Percentiles rank a stretch among this genome's conserved stretches.
Evolutionary conservation across 2,888 invertebrate genomes (phyloP).

Genomic region (Apodemia duryi): DNA sequence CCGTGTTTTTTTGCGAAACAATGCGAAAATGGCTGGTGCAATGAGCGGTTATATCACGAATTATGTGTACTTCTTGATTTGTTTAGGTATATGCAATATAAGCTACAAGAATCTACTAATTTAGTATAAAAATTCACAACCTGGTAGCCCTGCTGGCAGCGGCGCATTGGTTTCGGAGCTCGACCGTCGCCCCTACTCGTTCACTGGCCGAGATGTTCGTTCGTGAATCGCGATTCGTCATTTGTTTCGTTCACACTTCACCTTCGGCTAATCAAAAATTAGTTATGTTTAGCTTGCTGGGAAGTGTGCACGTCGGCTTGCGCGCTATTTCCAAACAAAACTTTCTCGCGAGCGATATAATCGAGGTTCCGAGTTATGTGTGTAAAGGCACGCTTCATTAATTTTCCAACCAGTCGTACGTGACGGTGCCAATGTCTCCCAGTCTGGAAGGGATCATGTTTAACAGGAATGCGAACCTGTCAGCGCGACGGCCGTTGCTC

Average conservation of each 20-base stretch:
- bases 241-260: constrained; percentile 8
- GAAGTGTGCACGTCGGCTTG: constrained; percentile 39
- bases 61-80: no score
- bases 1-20: no score
- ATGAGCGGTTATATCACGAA: no score
- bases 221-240: constrained; percentile 15
- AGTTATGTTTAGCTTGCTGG: constrained; percentile 52
- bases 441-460: constrained; percentile 75
- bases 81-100: no score
- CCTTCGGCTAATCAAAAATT: constrained; percentile 26
- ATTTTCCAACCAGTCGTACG: constrained; percentile 46
- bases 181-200: not conserved
- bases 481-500: constrained; percentile 71
- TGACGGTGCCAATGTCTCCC: constrained; percentile 76
- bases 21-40: no score
- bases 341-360: constrained; percentile 48
- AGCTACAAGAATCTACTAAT: not conserved
- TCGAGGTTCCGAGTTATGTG: constrained; percentile 62
- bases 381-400: constrained; percentile 62
- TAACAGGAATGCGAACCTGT: constrained; percentile 68
- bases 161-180: not conserved
- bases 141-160: not conserved
- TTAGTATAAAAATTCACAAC: not conserved
- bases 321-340: constrained; percentile 39
- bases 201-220: constrained; percentile 23